Percentiles rank a stretch among this genome's conserved stretches.
These are phyloP conservation scores for Collichthys lucidus DNA, from an alignment of 2,113 vertebrate genomes.

Conservation along the genomic window DNA sequence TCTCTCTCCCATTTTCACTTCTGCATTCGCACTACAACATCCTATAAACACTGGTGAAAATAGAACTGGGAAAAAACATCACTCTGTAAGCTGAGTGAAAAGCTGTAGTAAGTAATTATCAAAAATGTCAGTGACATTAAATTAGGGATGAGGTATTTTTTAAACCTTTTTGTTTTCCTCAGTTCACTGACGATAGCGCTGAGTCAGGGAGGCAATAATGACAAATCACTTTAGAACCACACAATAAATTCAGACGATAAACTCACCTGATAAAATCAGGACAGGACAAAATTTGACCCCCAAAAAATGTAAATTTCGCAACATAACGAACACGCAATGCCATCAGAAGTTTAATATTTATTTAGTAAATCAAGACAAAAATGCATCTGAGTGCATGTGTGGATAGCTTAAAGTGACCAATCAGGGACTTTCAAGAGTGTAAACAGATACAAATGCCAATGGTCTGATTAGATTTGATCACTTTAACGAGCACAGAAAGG, in stretches of 20 bases:
- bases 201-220: slow-evolving; percentile 1
- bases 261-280: background rate
- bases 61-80: slow-evolving; percentile 59
- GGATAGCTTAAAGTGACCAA: background rate
- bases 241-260: too few relatives aligned
- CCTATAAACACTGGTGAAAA: slow-evolving; percentile 65
- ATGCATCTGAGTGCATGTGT: background rate
- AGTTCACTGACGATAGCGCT: slow-evolving; percentile 19
- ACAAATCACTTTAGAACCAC: background rate
- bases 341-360: background rate
- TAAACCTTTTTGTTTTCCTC: background rate
- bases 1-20: slow-evolving; percentile 80
- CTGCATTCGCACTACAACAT: slow-evolving; percentile 74
- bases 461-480: background rate
- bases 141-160: slow-evolving; percentile 2
- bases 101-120: slow-evolving; percentile 1
- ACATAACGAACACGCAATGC: too few relatives aligned
- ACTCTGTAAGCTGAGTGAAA: slow-evolving; percentile 18
- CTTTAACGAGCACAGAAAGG: background rate
- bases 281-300: too few relatives aligned
- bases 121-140: slow-evolving; percentile 24
- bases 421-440: too few relatives aligned
- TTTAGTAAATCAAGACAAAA: background rate
- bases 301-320: too few relatives aligned
- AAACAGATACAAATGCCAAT: too few relatives aligned